Evolutionary conservation across 2,797 vertebrate species (phyloP).

Genomic region (Enteromius radiatus): DNA sequence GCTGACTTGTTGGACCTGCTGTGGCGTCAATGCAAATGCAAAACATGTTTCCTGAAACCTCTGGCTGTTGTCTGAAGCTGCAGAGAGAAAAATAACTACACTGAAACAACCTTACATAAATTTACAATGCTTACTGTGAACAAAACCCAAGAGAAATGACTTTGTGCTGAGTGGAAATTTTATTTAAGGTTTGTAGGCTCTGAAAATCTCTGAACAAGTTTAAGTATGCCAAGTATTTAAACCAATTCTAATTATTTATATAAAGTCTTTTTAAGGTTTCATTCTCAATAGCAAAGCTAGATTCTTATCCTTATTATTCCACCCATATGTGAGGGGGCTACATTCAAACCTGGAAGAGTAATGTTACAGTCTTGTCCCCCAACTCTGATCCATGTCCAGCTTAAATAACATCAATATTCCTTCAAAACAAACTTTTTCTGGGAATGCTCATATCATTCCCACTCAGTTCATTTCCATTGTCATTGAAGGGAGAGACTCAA

Average conservation of each 20-base stretch:
- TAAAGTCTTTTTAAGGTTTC: not conserved
- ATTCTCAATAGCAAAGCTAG: slow-evolving; percentile 1
- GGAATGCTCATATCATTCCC: not conserved
- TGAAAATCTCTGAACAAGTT: slow-evolving; percentile 4
- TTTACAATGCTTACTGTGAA: not conserved
- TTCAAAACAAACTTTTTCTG: slow-evolving; percentile 34
- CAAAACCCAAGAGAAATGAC: not conserved
- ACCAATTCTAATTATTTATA: slow-evolving; percentile 9
- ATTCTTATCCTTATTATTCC: slow-evolving; percentile 21
- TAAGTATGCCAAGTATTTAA: slow-evolving; percentile 2
- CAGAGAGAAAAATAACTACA: slow-evolving; percentile 30
- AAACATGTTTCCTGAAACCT: slow-evolving; percentile 99
- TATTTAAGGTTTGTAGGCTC: not conserved
- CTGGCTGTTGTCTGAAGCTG: slow-evolving; percentile 97
- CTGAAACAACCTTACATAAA: not conserved
- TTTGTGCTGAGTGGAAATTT: not conserved
- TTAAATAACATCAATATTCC: slow-evolving; percentile 39
- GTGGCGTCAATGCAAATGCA: slow-evolving; percentile 96
- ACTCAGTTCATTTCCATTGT: slow-evolving; percentile 12
- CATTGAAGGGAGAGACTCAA: not conserved
- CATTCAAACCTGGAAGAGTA: slow-evolving; percentile 14
- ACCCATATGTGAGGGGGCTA: slow-evolving; percentile 25
- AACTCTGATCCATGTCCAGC: slow-evolving; percentile 30
- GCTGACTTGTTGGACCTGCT: slow-evolving; percentile 99
- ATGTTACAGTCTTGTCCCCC: slow-evolving; percentile 6